phyloP scores from a whole-genome alignment of 2,888 invertebrate species.

The Baccha elongata region DNA sequence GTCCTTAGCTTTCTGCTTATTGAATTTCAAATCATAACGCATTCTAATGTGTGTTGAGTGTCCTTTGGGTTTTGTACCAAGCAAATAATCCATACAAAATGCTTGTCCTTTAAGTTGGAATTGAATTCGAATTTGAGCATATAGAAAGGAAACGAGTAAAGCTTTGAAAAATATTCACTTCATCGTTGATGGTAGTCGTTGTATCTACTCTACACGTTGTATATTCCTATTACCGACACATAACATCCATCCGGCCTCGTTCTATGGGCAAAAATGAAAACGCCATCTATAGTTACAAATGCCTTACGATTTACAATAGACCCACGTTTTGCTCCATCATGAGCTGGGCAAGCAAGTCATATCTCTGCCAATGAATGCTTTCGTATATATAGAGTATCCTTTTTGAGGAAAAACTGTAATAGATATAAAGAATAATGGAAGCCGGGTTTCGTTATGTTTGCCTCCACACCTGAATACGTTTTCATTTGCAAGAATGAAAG shows the following conservation, averaged over 20 bases:
- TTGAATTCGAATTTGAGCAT: conserved; percentile 26
- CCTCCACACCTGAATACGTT: conserved; percentile 26
- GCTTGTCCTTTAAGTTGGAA: conserved; percentile 31
- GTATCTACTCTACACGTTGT: neutral
- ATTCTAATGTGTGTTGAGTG: conserved; percentile 18
- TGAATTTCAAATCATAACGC: conserved; percentile 32
- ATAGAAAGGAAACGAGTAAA: neutral
- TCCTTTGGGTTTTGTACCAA: conserved; percentile 23
- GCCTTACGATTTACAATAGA: conserved; percentile 12
- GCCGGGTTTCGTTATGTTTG: conserved; percentile 21
- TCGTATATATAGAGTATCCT: neutral
- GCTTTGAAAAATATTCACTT: conserved; percentile 18
- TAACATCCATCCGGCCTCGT: conserved; percentile 10
- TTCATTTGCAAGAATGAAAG: conserved; percentile 19
- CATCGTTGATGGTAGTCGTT: neutral
- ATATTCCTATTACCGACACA: neutral
- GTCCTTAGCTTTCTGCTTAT: conserved; percentile 22
- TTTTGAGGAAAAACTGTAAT: conserved; percentile 28
- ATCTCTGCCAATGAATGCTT: conserved; percentile 6
- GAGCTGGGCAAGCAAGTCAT: conserved; percentile 13
- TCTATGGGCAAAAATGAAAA: conserved; percentile 11
- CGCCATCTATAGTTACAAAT: conserved; percentile 22
- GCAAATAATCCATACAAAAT: conserved; percentile 23
- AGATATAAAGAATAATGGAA: conserved; percentile 36
- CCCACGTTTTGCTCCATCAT: conserved; percentile 19